A percentile compares a stretch with the other conserved stretches of the same genome.
Conservation (phyloP, 1,140 invertebrate species). For the Drosophila sechellia region DNA sequence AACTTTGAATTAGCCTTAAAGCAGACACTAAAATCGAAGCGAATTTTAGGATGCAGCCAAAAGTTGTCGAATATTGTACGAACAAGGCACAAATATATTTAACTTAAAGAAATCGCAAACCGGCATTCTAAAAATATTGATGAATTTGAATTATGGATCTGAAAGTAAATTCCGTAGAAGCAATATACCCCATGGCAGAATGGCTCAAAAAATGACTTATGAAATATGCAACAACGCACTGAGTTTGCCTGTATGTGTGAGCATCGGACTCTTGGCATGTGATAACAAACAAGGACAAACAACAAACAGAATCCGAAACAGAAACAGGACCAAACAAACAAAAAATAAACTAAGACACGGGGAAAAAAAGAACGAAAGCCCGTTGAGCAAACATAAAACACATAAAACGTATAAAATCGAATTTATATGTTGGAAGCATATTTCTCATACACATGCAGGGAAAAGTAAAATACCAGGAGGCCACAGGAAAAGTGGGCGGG, state of each 20-base stretch:
- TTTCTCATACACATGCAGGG: conserved; percentile 62
- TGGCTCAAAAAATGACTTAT: conserved; percentile 22
- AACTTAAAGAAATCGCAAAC: no score
- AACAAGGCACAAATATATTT: no score
- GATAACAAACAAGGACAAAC: conserved; percentile 65
- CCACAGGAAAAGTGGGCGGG: conserved; percentile 9
- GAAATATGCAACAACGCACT: conserved; percentile 51
- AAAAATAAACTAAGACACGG: conserved; percentile 9
- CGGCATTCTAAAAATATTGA: background rate
- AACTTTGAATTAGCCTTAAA: conserved; percentile 42
- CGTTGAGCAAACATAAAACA: conserved; percentile 78
- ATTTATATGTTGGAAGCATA: conserved; percentile 81
- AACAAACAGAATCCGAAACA: conserved; percentile 50
- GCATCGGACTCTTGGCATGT: conserved; percentile 63
- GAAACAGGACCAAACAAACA: conserved; percentile 28
- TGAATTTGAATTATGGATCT: background rate
- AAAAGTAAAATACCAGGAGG: conserved; percentile 41
- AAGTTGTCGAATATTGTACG: conserved; percentile 18
- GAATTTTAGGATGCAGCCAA: background rate
- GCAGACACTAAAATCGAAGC: background rate
- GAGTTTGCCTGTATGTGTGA: conserved; percentile 1
- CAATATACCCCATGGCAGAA: background rate
- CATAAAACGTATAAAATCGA: conserved; percentile 81
- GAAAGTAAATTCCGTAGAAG: background rate
- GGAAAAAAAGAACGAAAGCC: conserved; percentile 18